Evolutionary conservation across 2,888 invertebrate species (phyloP).

Genomic region (Mythimna lalbum): DNA sequence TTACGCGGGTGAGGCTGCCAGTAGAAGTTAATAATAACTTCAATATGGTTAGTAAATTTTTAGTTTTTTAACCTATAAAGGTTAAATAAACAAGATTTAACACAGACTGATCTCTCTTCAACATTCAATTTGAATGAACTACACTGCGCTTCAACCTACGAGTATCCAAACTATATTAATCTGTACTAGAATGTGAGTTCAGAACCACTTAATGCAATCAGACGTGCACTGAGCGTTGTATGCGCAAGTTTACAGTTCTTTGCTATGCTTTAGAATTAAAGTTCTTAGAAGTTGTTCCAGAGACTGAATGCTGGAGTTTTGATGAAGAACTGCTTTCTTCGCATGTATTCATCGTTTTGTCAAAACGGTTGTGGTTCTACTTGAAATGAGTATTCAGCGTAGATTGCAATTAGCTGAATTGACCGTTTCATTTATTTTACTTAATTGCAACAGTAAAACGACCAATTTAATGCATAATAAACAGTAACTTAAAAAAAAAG

Average conservation of each 20-base stretch:
- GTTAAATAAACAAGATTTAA: background rate
- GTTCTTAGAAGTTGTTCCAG: conserved; percentile 28
- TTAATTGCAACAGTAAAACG: too few relatives aligned
- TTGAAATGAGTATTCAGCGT: too few relatives aligned
- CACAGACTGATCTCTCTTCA: background rate
- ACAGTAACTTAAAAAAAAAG: too few relatives aligned
- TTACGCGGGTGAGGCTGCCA: too few relatives aligned
- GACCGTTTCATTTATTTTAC: too few relatives aligned
- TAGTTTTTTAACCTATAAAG: too few relatives aligned
- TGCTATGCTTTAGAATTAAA: conserved; percentile 27
- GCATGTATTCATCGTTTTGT: background rate
- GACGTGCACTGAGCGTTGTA: conserved; percentile 18
- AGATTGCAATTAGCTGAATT: background rate
- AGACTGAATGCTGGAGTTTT: conserved; percentile 6
- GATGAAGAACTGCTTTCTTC: conserved; percentile 7
- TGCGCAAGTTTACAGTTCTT: conserved; percentile 18
- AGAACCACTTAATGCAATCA: conserved; percentile 27
- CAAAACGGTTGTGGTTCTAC: background rate
- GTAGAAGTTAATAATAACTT: too few relatives aligned
- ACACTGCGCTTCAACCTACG: background rate
- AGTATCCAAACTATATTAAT: background rate
- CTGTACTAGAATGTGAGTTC: conserved; percentile 1
- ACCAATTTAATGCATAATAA: too few relatives aligned
- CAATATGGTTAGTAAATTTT: too few relatives aligned
- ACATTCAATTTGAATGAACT: background rate